Conservation (phyloP, 92 coral and sea anemone genomes). For the Heteractis magnifica region DNA sequence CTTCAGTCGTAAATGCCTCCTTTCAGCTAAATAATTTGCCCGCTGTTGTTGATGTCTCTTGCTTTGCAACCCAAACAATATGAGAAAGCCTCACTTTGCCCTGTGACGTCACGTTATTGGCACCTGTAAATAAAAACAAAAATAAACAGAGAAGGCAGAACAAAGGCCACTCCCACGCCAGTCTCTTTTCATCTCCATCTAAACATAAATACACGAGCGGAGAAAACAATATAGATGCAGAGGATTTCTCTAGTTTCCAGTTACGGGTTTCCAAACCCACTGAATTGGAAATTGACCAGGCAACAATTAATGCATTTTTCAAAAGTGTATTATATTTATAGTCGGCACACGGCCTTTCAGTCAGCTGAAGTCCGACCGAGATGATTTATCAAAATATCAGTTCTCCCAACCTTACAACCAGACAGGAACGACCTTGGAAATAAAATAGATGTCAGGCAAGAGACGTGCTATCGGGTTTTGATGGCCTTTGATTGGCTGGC, state of each 20-base stretch:
- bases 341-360: constrained; percentile 10
- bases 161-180: constrained; percentile 90
- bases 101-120: constrained; percentile 97
- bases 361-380: constrained; percentile 16
- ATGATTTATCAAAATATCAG: constrained; percentile 29
- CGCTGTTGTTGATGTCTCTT: constrained; percentile 84
- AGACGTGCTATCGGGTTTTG: constrained; percentile 63
- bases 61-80: constrained; percentile 84
- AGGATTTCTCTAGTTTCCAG: constrained; percentile 16
- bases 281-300: constrained; percentile 44
- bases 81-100: constrained; percentile 81
- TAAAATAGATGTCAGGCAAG: constrained; percentile 62
- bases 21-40: constrained; percentile 57
- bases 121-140: constrained; percentile 99
- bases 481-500: constrained; percentile 64
- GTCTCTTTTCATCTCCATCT: constrained; percentile 65
- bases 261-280: not conserved
- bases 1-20: constrained; percentile 41
- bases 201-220: constrained; percentile 69
- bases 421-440: constrained; percentile 79
- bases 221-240: constrained; percentile 40
- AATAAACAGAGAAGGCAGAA: constrained; percentile 88
- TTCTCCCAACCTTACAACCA: constrained; percentile 72
- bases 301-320: constrained; percentile 42
- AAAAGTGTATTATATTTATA: constrained; percentile 32